These are phyloP conservation scores for Danio aesculapii DNA, from an alignment of 2,797 vertebrate species.

Conservation along the genomic window DNA sequence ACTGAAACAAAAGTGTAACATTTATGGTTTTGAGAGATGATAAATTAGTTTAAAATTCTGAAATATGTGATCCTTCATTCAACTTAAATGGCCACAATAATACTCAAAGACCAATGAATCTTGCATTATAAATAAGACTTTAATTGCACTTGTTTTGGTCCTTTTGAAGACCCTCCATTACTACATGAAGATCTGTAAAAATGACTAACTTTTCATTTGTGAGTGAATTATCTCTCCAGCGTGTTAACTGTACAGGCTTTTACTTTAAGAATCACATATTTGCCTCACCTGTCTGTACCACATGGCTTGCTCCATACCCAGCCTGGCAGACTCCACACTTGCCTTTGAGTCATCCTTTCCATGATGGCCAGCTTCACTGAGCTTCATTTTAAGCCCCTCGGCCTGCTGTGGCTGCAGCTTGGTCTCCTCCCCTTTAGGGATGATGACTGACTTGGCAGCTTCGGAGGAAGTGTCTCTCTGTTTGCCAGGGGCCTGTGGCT, in stretches of 20 bases:
- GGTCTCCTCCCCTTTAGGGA: constrained; percentile 90
- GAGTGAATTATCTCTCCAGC: background rate
- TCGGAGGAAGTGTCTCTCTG: constrained; percentile 88
- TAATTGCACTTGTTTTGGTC: background rate
- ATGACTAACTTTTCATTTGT: background rate
- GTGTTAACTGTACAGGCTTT: background rate
- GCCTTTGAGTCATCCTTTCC: constrained; percentile 92
- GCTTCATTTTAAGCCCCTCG: constrained; percentile 94
- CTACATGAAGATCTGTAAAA: background rate
- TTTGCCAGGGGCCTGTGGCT: constrained; percentile 85
- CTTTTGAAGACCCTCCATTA: background rate
- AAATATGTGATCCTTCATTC: background rate
- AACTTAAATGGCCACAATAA: background rate
- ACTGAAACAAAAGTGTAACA: constrained; percentile 80
- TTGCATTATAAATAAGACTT: background rate
- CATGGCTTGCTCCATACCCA: constrained; percentile 87
- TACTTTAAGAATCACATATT: constrained; percentile 2
- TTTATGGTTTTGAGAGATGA: background rate
- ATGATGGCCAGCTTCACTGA: constrained; percentile 87
- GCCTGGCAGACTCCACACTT: constrained; percentile 81
- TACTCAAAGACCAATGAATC: background rate
- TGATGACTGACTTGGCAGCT: constrained; percentile 88
- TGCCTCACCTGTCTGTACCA: constrained; percentile 96
- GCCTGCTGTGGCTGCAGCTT: constrained; percentile 87
- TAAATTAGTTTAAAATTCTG: background rate